phyloP scores from a whole-genome alignment of 2,113 vertebrate species.

The Nycticorax nycticorax region DNA sequence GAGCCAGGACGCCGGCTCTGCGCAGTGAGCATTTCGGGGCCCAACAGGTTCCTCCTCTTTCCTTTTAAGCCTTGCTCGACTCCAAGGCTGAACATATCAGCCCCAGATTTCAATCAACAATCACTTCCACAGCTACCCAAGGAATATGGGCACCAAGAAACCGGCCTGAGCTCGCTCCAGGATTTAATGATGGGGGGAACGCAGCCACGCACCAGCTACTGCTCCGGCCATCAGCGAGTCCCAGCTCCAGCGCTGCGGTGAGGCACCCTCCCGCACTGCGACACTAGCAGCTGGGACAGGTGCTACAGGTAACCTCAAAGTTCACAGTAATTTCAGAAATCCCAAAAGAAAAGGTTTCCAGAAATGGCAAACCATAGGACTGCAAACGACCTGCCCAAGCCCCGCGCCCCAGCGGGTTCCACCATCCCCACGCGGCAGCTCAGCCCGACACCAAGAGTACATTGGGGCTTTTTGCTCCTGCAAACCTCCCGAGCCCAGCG shows the following conservation, averaged over 20 bases:
- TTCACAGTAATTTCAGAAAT: neutral
- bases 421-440: neutral
- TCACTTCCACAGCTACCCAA: fast-evolving
- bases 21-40: fast-evolving
- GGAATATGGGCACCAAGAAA: neutral
- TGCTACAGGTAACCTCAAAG: neutral
- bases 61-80: neutral
- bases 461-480: fast-evolving
- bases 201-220: neutral
- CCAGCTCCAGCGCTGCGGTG: fast-evolving
- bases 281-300: neutral
- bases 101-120: neutral
- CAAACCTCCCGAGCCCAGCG: fast-evolving
- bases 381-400: neutral
- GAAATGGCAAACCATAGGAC: neutral
- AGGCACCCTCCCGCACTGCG: neutral
- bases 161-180: fast-evolving
- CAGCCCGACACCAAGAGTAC: fast-evolving
- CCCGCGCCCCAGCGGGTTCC: fast-evolving
- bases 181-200: neutral
- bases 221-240: fast-evolving
- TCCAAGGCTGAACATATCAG: neutral
- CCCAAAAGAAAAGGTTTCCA: neutral
- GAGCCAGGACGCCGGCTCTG: neutral
- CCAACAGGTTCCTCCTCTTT: neutral